Evolutionary conservation across 2,113 vertebrate species (phyloP).

Genomic region (Dryoscopus gambensis): DNA sequence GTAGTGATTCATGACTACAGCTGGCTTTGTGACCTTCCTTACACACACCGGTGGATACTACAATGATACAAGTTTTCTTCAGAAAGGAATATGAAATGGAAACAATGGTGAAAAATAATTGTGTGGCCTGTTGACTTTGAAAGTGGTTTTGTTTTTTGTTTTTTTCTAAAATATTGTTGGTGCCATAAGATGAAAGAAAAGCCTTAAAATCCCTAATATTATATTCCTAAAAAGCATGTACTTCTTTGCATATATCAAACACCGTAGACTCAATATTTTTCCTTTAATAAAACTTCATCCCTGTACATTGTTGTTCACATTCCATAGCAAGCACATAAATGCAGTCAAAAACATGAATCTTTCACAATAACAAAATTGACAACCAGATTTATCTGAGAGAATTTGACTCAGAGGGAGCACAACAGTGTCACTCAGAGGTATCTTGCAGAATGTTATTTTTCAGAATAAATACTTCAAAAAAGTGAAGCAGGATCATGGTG

Average conservation of each 20-base stretch:
- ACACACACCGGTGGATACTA: fast-evolving
- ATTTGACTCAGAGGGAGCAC: not conserved
- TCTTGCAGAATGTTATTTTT: not conserved
- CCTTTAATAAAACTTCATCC: not conserved
- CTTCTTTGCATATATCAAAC: not conserved
- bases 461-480: not conserved
- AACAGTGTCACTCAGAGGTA: constrained; percentile 20
- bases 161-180: not conserved
- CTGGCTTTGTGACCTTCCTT: not conserved
- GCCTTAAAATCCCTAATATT: not conserved
- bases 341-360: not conserved
- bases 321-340: not conserved
- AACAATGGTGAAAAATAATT: not conserved
- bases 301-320: not conserved
- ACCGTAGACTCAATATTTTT: not conserved
- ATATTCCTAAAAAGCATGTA: not conserved
- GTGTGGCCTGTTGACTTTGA: not conserved
- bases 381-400: not conserved
- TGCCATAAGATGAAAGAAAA: not conserved
- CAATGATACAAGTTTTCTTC: not conserved
- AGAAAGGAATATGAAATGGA: not conserved
- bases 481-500: not conserved
- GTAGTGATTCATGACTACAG: not conserved
- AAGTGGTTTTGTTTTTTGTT: not conserved
- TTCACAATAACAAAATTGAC: not conserved